Base-by-base conservation (phyloP, 2,888 invertebrate genomes). In the Rhingia campestris region DNA sequence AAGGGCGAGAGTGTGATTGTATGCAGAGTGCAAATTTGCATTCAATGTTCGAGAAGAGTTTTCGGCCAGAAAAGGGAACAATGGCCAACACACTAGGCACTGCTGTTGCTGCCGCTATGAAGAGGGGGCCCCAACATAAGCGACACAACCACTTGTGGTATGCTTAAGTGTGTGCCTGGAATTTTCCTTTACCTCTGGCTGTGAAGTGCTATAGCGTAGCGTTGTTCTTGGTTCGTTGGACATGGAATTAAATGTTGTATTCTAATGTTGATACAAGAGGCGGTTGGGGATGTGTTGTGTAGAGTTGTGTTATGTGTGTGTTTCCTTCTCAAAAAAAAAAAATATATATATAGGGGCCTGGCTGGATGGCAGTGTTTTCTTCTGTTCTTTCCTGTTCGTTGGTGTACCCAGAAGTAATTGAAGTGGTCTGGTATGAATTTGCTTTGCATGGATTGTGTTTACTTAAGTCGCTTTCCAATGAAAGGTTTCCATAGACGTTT, bases 201-300 rank as follows among this genome's bases (percentile, higher is more conserved):
- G 77, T 64, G 79, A 77, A 73, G 77, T 77, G 73, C 73, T 82
- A 58, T 49, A 66, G 80, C 74, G 74, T 66, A 79, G 22, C 73
- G 84, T 61, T 69, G 75, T 84, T 84, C 74, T 41, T 74, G 80
- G 41, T 80, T 80, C 59, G 84, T 84, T 84, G 84, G 84, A 84
- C 84, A 84, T 80, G 80, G 39, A 70, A 84, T 80, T 84, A 84
- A 80, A 80, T 66, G 84, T 76, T 81, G 67, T 81, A 58, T 75
- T 81, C 69, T 69, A 75, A 70, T 75, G 81, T 82, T 73, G 77
- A 56, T 58, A 77, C 72, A 76, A 53, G 67, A 54, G 69, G 37
- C 51, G 41, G 35, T 12, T 22, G 22, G 22, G 22, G 22, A 22
- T 22, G 22, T 22, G 22, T 22, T 22, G 22, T 22, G 22, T 22